Conservation (phyloP, 1,140 invertebrate genomes). For the Ylistrum balloti region DNA sequence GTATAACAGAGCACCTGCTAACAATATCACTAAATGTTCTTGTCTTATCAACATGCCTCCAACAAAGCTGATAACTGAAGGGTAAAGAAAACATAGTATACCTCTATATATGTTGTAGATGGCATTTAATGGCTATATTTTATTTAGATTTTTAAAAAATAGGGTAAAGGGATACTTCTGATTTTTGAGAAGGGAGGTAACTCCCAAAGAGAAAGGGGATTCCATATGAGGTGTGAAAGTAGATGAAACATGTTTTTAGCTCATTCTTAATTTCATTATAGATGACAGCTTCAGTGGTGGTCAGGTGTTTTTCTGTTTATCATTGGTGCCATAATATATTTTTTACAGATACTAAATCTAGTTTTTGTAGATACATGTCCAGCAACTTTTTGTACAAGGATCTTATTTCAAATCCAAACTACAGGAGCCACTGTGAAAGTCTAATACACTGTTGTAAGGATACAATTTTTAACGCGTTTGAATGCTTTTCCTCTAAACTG, state of each 20-base stretch:
- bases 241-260: background rate
- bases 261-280: too few relatives aligned
- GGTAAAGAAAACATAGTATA: constrained; percentile 7
- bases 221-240: background rate
- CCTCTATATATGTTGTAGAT: constrained; percentile 27
- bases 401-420: too few relatives aligned
- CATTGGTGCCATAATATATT: background rate
- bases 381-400: too few relatives aligned
- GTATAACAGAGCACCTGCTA: background rate
- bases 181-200: constrained; percentile 14
- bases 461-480: too few relatives aligned
- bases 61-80: constrained; percentile 19
- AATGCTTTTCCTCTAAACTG: too few relatives aligned
- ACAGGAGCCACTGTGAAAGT: too few relatives aligned
- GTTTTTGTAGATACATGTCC: background rate
- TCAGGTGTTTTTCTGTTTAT: background rate
- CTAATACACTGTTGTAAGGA: too few relatives aligned
- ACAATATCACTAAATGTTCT: background rate
- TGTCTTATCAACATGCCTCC: background rate
- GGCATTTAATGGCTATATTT: background rate
- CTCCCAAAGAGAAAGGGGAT: background rate
- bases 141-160: background rate
- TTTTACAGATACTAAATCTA: background rate
- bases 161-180: background rate
- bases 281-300: background rate